Evolutionary conservation across 2,113 vertebrate species (phyloP), one percentile per base, ranked within the genome.

Genomic region (Zosterops hypoxanthus): DNA sequence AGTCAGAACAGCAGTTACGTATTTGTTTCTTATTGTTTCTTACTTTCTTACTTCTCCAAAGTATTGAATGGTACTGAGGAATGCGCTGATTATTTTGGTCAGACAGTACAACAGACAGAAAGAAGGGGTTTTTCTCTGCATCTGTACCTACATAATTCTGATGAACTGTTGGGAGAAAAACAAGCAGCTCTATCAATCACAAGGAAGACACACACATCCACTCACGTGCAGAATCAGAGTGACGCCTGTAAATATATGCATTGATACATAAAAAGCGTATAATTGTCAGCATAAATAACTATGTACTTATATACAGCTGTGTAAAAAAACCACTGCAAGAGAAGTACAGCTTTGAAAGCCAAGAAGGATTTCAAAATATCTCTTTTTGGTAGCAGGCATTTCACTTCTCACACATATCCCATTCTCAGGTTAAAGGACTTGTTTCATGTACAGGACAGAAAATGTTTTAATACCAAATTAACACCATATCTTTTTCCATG

Each of bases 141-240:
- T 99, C 99, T 1, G 98, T 99, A 24, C 99, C 99, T 82, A 99
- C 97, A 42, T 99, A 99, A 97, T 99, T 99, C 95, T 99, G 99
- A 97, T 99, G 99, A 89, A 99, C 99, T 99, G 97, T 50, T 61
- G 94, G 86, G 81, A 89, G 52, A 95, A 91, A 95, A 83, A 61
- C 7, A 68, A 75, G 53, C 18, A 47, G 4, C 57, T 22, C 46
- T 52, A 83, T 76, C 49, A 84, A 33, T 18, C 11, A 1, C 28
- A 76, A 86, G 78, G 75, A 87, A 21, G 12, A 84, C 2, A 15
- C 6, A 44, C 5, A 26, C 6, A 42, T 24, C 7, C 1, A 1
- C 28, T 41, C 6, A 0, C 5, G 12, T 2, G 6, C 56, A 56
- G 56, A 63, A 34, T 56, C 49, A 77, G 41, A 50, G 29, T 50